Evolutionary conservation across 2,797 vertebrate species (phyloP).

Genomic region (Morelia viridis): DNA sequence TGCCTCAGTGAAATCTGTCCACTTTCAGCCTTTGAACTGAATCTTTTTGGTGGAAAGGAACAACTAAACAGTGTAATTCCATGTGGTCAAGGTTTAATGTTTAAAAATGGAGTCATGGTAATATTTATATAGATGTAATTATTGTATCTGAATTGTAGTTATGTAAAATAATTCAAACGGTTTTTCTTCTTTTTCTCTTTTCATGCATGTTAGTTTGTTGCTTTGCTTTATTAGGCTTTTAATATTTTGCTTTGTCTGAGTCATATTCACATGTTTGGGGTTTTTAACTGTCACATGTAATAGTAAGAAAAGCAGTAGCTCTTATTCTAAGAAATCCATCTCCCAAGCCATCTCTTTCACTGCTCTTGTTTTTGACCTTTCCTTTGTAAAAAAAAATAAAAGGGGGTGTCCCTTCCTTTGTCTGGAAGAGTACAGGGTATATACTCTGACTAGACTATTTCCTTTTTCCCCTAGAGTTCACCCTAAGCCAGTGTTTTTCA

Average conservation of each 20-base stretch:
- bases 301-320: too few species aligned
- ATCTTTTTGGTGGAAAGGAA: not conserved
- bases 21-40: not conserved
- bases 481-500: too few species aligned
- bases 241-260: not conserved
- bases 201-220: not conserved
- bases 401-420: too few species aligned
- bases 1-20: not conserved
- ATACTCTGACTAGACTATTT: too few species aligned
- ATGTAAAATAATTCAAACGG: not conserved
- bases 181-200: not conserved
- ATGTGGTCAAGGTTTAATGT: not conserved
- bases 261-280: not conserved
- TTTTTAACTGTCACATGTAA: too few species aligned
- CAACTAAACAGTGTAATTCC: not conserved
- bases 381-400: too few species aligned
- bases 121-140: not conserved
- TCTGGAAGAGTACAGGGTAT: too few species aligned
- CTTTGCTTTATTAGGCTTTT: not conserved
- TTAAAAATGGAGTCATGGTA: not conserved
- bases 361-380: too few species aligned
- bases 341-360: too few species aligned
- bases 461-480: too few species aligned
- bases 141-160: not conserved
- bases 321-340: too few species aligned